Evolutionary conservation across 1,140 invertebrate species (phyloP), one percentile per base, ranked within the genome.

Genomic region (Drosophila arawakana): DNA sequence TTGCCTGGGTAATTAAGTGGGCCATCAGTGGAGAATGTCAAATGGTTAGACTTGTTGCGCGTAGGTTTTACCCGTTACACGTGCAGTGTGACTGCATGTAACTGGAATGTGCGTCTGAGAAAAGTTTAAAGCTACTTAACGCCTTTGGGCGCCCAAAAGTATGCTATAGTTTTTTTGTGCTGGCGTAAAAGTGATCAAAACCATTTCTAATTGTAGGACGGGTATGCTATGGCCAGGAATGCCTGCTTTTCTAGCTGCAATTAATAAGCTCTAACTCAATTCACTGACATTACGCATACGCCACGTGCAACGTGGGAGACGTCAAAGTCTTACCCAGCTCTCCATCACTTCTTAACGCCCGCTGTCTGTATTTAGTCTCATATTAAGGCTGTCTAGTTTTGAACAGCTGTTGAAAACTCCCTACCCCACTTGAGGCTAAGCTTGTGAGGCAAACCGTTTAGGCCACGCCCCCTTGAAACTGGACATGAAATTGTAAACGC

Each of bases 231-330:
- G 6, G 25, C 25, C 25, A 30, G 50, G 37, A 39, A 11, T 7
- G 62, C 39, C 18, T 7, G 35, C 2, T 52, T 34, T 61, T 25
- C 35, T 52, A 54, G 21, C 13, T 30, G 21, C 30, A 70, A 68
- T 59, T 73, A 72, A 67, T 66, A 54, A 49, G 49, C 21, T 37
- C 49, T 52, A 63, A 63, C 52, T 63, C 37, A 41, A 63, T 63
- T 34, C 37, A 54, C n/a, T 15, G 7, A 7, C 35, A 30, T 60
- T 68, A 44, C 55, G 63, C 30, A 68, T 68, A 73, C 63, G 70
- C 47, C 39, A 54, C 54, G 63, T 73, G 55, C 70, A 68, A 60
- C 54, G 21, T 7, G 8, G 7, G 6, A n/a, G 13, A 18, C 34
- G 35, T 11, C 30, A 49, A 21, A 11, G 10, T 37, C 34, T 25